Evolutionary conservation across 2,797 vertebrate species (phyloP), one percentile per base, ranked within the genome.

Genomic region (Eulemur mongoz): DNA sequence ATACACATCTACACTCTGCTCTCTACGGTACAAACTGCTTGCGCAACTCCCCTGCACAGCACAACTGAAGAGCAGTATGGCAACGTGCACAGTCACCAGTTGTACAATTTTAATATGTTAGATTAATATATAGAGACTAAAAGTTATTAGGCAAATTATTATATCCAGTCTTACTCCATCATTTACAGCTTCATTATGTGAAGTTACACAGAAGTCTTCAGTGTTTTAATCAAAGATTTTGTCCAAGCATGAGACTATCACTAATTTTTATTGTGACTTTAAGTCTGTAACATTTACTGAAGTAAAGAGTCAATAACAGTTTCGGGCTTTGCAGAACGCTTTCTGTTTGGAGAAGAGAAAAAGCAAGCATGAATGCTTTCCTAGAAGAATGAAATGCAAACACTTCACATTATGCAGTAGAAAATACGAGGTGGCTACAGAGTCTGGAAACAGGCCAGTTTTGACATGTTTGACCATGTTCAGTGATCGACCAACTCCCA

Each of bases 221-320:
- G 27, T 73, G 94, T 91, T 96, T 96, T 96, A 97, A 94, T 95
- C 89, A 96, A 88, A 96, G 57, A 93, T 95, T 97, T 96, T 97
- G 91, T 96, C 93, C 97, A 97, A 81, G 89, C 67, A 83, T 95
- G 91, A 97, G 0, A 98, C 67, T 81, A 97, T 95, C 97, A 95
- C 90, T 97, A 97, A 97, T 92, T 97, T 97, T 98, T 97, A 98
- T 67, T 93, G 80, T 96, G 86, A 95, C 76, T 98, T 97, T 96
- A 96, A 95, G 87, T 98, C 96, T 96, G 93, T 97, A 95, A 96
- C 80, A 96, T 98, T 99, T 99, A 99, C 98, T 99, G 99, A 98
- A 99, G 99, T 96, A 99, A 99, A 72, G 99, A 99, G 95, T 99
- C 99, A 96, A 99, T 99, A 97, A 99, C 99, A 20, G 99, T 98